These are phyloP conservation scores for Vesta saturnalis DNA, from an alignment of 2,888 invertebrate genomes.

Conservation along the genomic window DNA sequence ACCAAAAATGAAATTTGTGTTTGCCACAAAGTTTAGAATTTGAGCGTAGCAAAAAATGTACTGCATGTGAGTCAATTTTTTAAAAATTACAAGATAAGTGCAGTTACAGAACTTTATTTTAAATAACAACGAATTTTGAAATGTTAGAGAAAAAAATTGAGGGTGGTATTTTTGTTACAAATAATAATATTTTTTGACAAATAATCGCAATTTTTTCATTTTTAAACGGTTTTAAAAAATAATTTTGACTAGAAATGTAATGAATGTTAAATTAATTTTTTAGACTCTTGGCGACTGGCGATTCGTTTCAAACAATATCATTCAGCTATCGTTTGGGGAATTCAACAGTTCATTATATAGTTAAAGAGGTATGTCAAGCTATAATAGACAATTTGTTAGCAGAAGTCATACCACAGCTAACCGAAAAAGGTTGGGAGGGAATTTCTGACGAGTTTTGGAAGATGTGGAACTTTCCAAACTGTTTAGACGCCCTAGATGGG, in stretches of 20 bases:
- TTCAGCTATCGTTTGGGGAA: constrained; percentile 1
- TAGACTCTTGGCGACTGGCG: constrained; percentile 3
- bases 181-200: background rate
- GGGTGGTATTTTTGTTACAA: background rate
- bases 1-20: background rate
- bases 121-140: too few relatives aligned
- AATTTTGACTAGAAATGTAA: background rate
- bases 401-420: background rate
- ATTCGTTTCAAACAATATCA: constrained; percentile 9
- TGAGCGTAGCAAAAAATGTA: background rate
- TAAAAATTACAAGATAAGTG: too few relatives aligned
- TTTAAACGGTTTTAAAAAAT: background rate
- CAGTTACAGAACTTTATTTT: too few relatives aligned
- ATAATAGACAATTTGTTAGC: constrained; percentile 3
- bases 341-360: constrained; percentile 7
- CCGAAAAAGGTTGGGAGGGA: background rate
- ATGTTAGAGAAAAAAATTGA: too few relatives aligned
- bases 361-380: constrained; percentile 11
- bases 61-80: background rate
- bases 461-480: background rate
- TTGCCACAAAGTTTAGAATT: background rate
- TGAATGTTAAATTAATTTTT: constrained; percentile 2
- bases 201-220: background rate
- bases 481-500: too few relatives aligned
- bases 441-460: background rate